These are phyloP conservation scores for Lathamus discolor DNA, from an alignment of 2,113 vertebrate genomes.

Conservation along the genomic window DNA sequence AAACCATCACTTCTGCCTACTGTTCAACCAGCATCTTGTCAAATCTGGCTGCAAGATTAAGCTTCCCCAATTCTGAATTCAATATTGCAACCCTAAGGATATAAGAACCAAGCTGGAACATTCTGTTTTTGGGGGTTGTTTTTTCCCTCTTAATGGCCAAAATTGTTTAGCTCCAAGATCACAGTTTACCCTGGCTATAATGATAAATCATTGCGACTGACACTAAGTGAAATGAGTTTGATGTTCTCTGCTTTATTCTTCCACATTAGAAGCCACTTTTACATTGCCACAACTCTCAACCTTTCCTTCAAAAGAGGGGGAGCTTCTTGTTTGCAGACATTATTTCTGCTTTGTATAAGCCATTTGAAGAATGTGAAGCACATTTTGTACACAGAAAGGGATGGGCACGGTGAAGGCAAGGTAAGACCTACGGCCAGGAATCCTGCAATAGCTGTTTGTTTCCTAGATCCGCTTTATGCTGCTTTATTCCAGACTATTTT, in stretches of 20 bases:
- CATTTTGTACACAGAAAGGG: neutral
- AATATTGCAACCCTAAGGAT: constrained; percentile 77
- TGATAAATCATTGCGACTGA: constrained; percentile 68
- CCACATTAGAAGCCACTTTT: constrained; percentile 56
- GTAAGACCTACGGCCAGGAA: neutral
- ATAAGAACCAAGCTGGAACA: constrained; percentile 74
- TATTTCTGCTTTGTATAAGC: constrained; percentile 44
- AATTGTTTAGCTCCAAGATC: constrained; percentile 72
- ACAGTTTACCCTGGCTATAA: constrained; percentile 55
- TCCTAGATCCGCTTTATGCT: neutral
- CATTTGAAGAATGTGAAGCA: neutral
- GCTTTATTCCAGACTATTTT: neutral
- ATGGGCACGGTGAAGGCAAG: neutral
- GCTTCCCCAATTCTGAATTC: constrained; percentile 76
- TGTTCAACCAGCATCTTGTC: constrained; percentile 73
- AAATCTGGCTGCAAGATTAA: constrained; percentile 79
- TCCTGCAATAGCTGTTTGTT: neutral
- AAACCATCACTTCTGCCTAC: constrained; percentile 66
- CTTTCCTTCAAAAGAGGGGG: constrained; percentile 47
- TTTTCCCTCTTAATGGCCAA: constrained; percentile 62
- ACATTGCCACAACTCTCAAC: constrained; percentile 63
- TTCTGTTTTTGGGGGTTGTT: constrained; percentile 23
- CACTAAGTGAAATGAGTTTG: constrained; percentile 71
- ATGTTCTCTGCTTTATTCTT: constrained; percentile 67
- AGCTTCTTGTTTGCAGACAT: constrained; percentile 30